Percentiles rank a stretch among this genome's conserved stretches.
Evolutionary conservation across 2,797 vertebrate genomes (phyloP).

Genomic region (Channallabes apus): DNA sequence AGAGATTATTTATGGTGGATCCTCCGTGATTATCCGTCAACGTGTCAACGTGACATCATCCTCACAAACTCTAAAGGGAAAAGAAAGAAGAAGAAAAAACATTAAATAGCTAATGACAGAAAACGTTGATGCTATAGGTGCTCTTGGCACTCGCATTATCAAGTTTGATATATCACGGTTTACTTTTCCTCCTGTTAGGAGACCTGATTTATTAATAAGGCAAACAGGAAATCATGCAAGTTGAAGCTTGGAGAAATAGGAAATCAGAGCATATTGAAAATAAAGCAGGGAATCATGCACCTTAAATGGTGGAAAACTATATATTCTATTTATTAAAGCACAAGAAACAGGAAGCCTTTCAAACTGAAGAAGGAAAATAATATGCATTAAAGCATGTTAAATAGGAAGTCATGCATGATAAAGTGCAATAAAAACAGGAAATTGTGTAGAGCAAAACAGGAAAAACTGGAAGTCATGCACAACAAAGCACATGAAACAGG

Average conservation of each 20-base stretch:
- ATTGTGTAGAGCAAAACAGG: background rate
- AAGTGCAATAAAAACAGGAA: background rate
- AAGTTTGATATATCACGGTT: background rate
- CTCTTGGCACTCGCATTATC: background rate
- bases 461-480: background rate
- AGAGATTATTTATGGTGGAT: slow-evolving; percentile 16
- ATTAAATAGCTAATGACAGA: background rate
- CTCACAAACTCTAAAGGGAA: slow-evolving; percentile 48
- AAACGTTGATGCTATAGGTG: background rate
- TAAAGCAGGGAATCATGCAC: background rate
- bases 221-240: background rate
- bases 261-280: background rate
- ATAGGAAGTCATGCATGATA: background rate
- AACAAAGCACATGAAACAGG: background rate
- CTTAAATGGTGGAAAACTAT: background rate
- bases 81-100: slow-evolving; percentile 8
- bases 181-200: background rate
- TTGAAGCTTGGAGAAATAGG: background rate
- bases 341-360: background rate
- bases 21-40: background rate
- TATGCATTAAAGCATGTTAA: background rate
- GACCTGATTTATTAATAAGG: background rate
- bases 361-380: background rate
- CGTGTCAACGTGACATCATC: slow-evolving; percentile 49
- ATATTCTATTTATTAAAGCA: too few species aligned